phyloP scores from a whole-genome alignment of 2,113 vertebrate genomes.

The Macrotis lagotis region DNA sequence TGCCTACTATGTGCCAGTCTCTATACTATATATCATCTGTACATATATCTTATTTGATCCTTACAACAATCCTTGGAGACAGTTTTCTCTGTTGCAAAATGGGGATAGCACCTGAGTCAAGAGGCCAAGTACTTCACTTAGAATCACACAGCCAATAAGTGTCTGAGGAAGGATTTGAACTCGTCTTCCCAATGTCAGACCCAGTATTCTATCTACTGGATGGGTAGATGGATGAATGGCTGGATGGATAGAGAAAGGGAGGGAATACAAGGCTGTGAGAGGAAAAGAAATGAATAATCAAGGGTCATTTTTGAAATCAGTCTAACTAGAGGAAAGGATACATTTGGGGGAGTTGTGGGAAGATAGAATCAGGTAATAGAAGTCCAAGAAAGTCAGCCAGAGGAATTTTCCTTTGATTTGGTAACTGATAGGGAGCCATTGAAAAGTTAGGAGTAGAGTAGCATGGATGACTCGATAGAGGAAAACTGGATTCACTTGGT shows the following conservation, averaged over 20 bases:
- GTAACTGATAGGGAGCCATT: neutral
- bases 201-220: neutral
- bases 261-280: neutral
- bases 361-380: neutral
- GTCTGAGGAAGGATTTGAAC: neutral
- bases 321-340: neutral
- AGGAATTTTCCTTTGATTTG: neutral
- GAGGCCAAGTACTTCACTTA: neutral
- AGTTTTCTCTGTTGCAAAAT: too few species aligned
- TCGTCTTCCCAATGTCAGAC: neutral
- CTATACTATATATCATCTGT: neutral
- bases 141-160: neutral
- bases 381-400: neutral
- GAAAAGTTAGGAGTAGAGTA: neutral
- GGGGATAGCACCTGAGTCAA: too few species aligned
- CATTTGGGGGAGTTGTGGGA: neutral
- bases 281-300: neutral
- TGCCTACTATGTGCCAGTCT: neutral
- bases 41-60: neutral
- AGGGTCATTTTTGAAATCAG: neutral
- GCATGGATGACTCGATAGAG: neutral
- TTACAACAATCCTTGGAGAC: neutral
- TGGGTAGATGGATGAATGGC: neutral
- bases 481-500: neutral
- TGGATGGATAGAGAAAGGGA: neutral